phyloP scores from a whole-genome alignment of 2,797 vertebrate genomes.

The Chanos chanos region DNA sequence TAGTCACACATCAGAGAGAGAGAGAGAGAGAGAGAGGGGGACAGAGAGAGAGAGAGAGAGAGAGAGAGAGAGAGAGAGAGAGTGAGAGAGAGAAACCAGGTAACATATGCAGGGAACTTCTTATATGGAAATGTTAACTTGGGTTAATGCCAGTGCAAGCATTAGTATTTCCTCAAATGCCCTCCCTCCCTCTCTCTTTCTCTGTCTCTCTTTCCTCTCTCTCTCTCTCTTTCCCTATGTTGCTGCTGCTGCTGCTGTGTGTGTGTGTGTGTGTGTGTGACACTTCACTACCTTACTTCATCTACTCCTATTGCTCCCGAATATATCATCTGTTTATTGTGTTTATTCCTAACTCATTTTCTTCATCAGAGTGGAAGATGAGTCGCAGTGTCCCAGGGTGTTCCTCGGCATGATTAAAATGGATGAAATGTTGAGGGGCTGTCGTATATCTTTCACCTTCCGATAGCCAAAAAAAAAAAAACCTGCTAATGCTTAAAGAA shows the following conservation, averaged over 20 bases:
- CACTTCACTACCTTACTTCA: no score
- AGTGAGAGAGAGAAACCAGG: background rate
- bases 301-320: no score
- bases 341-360: no score
- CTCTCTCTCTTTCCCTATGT: background rate
- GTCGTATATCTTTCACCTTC: constrained; percentile 16
- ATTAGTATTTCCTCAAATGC: no score
- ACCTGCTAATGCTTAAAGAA: constrained; percentile 40
- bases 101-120: no score
- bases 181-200: background rate
- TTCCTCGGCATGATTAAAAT: constrained; percentile 15
- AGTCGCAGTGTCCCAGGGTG: no score
- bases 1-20: constrained; percentile 1
- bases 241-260: background rate
- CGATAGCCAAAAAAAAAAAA: constrained; percentile 13
- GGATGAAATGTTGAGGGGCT: constrained; percentile 12
- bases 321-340: no score
- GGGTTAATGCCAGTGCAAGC: no score
- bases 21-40: background rate
- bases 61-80: background rate
- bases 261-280: background rate
- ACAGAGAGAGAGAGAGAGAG: background rate
- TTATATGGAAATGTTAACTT: no score
- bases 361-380: no score
- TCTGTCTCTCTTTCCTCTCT: background rate